A percentile compares a stretch with the other conserved stretches of the same genome.
These are phyloP conservation scores for Acrobasis repandana DNA, from an alignment of 2,888 invertebrate species.

Conservation along the genomic window DNA sequence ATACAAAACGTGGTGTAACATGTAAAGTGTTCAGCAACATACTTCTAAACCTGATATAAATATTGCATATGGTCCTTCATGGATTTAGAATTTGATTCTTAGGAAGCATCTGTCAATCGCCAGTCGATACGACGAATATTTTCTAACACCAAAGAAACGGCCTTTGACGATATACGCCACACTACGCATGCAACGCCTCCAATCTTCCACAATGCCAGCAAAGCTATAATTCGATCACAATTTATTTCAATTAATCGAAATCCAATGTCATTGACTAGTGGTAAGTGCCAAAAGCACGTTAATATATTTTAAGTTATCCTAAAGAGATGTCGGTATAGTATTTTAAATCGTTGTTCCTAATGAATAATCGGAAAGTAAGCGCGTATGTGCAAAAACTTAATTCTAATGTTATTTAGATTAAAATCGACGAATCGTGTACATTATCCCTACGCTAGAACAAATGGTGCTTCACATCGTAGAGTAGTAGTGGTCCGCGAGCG, in stretches of 20 bases:
- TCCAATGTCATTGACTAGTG: conserved; percentile 51
- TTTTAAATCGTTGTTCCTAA: conserved; percentile 81
- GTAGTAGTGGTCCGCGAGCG: conserved; percentile 50
- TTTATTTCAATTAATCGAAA: conserved; percentile 23
- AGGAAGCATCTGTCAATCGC: conserved; percentile 24
- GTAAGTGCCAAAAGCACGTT: conserved; percentile 78
- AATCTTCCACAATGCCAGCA: conserved; percentile 11
- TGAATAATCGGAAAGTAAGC: conserved; percentile 71
- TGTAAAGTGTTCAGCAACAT: conserved; percentile 3
- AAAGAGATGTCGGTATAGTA: conserved; percentile 72
- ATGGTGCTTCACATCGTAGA: conserved; percentile 82
- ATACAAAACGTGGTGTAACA: conserved; percentile 9
- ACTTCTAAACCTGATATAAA: conserved; percentile 7
- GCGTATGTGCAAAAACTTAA: conserved; percentile 68
- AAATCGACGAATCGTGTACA: conserved; percentile 78
- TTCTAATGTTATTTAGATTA: conserved; percentile 74
- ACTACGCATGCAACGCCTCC: conserved; percentile 1
- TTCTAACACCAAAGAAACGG: conserved; percentile 33
- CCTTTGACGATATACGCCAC: not conserved
- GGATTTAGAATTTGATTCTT: conserved; percentile 23
- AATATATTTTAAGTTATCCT: conserved; percentile 70
- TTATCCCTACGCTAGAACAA: conserved; percentile 82
- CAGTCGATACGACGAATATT: conserved; percentile 27
- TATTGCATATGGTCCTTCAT: conserved; percentile 1
- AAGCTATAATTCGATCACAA: conserved; percentile 11